Evolutionary conservation across 2,888 invertebrate genomes (phyloP).

Genomic region (Priocnemis perturbator): DNA sequence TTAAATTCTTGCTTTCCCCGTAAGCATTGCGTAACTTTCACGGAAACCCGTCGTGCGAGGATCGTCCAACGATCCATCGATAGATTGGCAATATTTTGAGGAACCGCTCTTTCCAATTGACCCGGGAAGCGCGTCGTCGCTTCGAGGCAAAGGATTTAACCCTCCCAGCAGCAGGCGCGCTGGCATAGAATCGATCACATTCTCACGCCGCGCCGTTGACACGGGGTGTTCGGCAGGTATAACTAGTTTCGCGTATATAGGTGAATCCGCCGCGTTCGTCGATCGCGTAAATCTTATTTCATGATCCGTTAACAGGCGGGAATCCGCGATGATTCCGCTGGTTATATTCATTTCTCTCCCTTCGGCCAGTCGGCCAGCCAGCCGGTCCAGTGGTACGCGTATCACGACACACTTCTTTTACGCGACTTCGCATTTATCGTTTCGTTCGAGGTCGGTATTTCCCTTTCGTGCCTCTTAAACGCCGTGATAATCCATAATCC

Average conservation of each 20-base stretch:
- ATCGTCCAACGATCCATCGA: too few species aligned
- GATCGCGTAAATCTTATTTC: background rate
- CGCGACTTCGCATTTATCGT: constrained; percentile 18
- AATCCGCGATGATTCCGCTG: constrained; percentile 8
- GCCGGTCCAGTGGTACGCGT: constrained; percentile 12
- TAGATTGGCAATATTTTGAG: too few species aligned
- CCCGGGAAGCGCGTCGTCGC: too few species aligned
- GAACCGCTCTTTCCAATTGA: too few species aligned
- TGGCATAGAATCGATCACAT: too few species aligned
- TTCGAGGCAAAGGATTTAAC: too few species aligned
- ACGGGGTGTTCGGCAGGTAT: too few species aligned
- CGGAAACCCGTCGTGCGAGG: too few species aligned
- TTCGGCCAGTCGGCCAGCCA: background rate
- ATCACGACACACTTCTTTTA: constrained; percentile 30
- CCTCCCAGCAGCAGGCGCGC: too few species aligned
- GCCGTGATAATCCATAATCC: constrained; percentile 46
- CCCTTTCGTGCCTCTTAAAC: constrained; percentile 32
- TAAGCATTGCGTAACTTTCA: too few species aligned
- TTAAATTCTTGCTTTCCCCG: too few species aligned
- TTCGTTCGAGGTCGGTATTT: constrained; percentile 25
- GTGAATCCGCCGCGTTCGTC: background rate
- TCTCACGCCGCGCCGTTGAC: too few species aligned
- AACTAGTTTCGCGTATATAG: background rate
- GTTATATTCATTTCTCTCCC: constrained; percentile 8
- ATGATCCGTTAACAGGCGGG: constrained; percentile 4